These are phyloP conservation scores for Echiichthys vipera DNA, from an alignment of 2,797 vertebrate species.

Conservation along the genomic window DNA sequence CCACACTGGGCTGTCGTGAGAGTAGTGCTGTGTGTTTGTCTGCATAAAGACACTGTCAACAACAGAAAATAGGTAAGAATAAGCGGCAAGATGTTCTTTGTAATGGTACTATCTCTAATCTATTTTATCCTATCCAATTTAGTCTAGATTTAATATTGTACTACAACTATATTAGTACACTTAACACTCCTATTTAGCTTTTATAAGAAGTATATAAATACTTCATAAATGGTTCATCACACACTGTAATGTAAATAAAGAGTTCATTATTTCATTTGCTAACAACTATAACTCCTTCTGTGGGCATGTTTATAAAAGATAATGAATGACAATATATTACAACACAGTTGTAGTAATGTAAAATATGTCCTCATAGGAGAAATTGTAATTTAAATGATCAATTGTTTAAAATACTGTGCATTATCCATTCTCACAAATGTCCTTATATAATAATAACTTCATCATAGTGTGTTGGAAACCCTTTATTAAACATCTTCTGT, in stretches of 20 bases:
- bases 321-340: neutral
- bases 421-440: neutral
- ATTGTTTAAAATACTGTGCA: neutral
- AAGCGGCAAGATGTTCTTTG: slow-evolving; percentile 2
- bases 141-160: neutral
- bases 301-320: neutral
- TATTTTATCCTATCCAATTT: neutral
- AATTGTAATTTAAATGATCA: neutral
- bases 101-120: neutral
- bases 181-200: neutral
- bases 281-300: neutral
- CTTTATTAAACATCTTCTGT: neutral
- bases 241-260: neutral
- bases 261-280: neutral
- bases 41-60: slow-evolving; percentile 39
- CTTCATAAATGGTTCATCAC: neutral
- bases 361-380: neutral
- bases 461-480: neutral
- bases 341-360: neutral
- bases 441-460: neutral
- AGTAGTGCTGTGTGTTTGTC: slow-evolving; percentile 41
- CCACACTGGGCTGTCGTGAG: slow-evolving; percentile 70
- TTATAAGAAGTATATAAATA: neutral
- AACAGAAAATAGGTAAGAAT: slow-evolving; percentile 37
- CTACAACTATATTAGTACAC: neutral